These are phyloP conservation scores for Melanaphis sacchari DNA, from an alignment of 1,140 invertebrate species.

Conservation along the genomic window DNA sequence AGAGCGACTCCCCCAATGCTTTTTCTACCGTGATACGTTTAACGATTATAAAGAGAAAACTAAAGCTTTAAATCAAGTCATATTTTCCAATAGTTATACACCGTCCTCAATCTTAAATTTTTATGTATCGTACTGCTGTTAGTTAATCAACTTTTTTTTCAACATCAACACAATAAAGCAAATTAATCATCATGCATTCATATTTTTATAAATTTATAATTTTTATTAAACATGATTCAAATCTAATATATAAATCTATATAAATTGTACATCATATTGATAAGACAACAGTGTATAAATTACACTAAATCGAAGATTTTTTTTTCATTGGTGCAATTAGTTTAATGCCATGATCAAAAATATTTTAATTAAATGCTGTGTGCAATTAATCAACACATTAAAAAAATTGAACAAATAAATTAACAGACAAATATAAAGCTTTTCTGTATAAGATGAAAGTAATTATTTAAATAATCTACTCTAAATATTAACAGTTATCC, in stretches of 20 bases:
- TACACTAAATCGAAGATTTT: not conserved
- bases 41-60: not conserved
- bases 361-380: not conserved
- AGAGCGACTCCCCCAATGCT: accelerated
- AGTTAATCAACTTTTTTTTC: not conserved
- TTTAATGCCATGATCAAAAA: not conserved
- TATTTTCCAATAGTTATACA: not conserved
- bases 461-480: not conserved
- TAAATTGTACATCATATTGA: not conserved
- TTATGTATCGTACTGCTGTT: not conserved
- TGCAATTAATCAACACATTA: not conserved
- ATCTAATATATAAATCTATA: no score
- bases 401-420: not conserved
- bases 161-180: not conserved
- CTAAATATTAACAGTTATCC: not conserved
- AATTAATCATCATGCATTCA: not conserved
- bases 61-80: not conserved
- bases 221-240: not conserved
- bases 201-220: not conserved
- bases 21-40: not conserved
- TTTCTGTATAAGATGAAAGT: not conserved
- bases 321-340: not conserved
- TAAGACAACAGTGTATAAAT: not conserved
- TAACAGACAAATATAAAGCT: not conserved
- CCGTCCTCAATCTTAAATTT: not conserved